A percentile compares a stretch with the other conserved stretches of the same genome.
phyloP scores from a whole-genome alignment of 2,113 vertebrate species.

The Hemichromis elongatus region DNA sequence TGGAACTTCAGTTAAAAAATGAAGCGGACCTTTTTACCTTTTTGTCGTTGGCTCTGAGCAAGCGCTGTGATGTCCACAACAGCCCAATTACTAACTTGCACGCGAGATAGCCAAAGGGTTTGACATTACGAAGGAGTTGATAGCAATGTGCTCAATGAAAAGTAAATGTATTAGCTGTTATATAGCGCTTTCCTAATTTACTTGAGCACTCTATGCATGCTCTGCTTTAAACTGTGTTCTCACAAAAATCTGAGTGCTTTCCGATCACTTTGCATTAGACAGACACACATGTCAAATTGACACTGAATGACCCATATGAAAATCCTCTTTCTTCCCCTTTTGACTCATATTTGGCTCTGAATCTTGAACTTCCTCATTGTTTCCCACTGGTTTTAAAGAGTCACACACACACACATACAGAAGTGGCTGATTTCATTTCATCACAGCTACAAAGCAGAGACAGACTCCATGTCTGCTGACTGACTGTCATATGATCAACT shows the following conservation, averaged over 20 bases:
- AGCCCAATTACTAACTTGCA: not conserved
- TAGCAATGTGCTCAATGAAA: not conserved
- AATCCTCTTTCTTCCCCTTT: slow-evolving; percentile 16
- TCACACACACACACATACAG: not conserved
- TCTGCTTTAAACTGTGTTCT: not conserved
- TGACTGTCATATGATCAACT: slow-evolving; percentile 55
- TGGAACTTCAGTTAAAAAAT: not conserved
- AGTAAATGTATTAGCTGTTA: not conserved
- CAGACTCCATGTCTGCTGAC: slow-evolving; percentile 34
- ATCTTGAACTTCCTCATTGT: slow-evolving; percentile 12
- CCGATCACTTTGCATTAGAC: not conserved
- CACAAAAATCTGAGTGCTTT: not conserved
- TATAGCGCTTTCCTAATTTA: not conserved
- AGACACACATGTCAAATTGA: not conserved
- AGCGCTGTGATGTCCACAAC: not conserved
- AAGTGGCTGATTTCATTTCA: not conserved
- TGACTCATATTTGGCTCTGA: not conserved
- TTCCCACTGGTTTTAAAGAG: not conserved
- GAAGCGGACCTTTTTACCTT: not conserved
- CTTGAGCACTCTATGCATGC: not conserved
- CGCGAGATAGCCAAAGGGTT: not conserved
- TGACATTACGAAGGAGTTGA: not conserved
- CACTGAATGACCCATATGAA: not conserved
- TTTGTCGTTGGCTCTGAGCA: not conserved
- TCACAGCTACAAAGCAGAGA: not conserved